A percentile compares a stretch with the other conserved stretches of the same genome.
Conservation (phyloP, 2,888 invertebrate genomes). For the Pachycephus smyrnensis region DNA sequence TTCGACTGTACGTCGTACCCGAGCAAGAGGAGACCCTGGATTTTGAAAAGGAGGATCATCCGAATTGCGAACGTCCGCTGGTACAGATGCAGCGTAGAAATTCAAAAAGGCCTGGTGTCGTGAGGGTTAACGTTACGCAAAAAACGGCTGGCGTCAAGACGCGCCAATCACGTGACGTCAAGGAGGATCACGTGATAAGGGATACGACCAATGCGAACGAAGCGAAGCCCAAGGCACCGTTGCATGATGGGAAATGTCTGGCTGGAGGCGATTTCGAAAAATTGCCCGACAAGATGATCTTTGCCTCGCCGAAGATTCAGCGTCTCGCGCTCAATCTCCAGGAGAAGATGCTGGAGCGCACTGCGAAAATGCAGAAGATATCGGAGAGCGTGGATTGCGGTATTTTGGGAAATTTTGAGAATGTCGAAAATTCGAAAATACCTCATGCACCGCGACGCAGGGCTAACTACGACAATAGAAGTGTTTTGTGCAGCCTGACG, state of each 20-base stretch:
- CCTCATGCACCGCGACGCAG: background rate
- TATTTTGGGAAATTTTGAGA: background rate
- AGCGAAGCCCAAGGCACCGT: background rate
- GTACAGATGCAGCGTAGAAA: constrained; percentile 43
- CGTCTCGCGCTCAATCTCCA: constrained; percentile 42
- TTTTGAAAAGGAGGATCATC: constrained; percentile 36
- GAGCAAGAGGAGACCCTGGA: constrained; percentile 46
- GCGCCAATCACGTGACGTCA: constrained; percentile 30
- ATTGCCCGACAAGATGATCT: constrained; percentile 36
- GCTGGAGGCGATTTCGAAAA: constrained; percentile 2
- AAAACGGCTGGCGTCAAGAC: constrained; percentile 35
- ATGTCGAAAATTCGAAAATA: background rate
- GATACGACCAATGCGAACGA: background rate
- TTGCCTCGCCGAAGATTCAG: constrained; percentile 42
- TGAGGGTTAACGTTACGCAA: constrained; percentile 40
- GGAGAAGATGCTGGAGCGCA: constrained; percentile 41
- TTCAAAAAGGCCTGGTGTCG: constrained; percentile 43
- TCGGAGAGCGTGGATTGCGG: background rate
- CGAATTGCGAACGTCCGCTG: constrained; percentile 14
- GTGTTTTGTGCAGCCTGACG: background rate
- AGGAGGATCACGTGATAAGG: background rate
- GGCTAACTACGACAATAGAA: background rate
- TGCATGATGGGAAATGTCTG: background rate
- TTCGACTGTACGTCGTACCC: constrained; percentile 49
- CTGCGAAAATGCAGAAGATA: constrained; percentile 11